Base-by-base conservation (phyloP, 2,888 invertebrate species). In the Molorchus minor region DNA sequence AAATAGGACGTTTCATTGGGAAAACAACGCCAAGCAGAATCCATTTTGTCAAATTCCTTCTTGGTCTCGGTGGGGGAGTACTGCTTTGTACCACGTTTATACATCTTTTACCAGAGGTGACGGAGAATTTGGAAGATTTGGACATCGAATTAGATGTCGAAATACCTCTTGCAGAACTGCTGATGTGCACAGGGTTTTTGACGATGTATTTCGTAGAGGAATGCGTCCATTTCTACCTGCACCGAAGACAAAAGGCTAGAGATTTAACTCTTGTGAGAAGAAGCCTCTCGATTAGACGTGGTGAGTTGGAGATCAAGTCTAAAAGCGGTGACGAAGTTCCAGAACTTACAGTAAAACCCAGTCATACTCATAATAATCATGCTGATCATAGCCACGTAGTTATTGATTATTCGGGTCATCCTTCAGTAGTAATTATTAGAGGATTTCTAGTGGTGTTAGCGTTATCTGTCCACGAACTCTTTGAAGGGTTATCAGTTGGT, bases 401-500 rank as follows among this genome's bases (percentile, higher is more conserved):
- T 13, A 46, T 69, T 10, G 63, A 71, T 17, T 64, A 68, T 0
- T 54, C 59, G 2, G 75, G 74, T 33, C 75, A 77, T 57, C 69
- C 76, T 0, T 72, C 79, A 15, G 75, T 80, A 3, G 74, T 71
- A 51, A 76, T 76, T 16, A 80, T 92, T 44, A 85, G 90, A 62
- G 93, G 91, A 13, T 81, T 94, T 15, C 84, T 94, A 51, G 89
- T 94, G 47, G 92, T 94, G 0, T 81, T 93, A 41, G 94, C 94
- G 1, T 82, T 94, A 16, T 93, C 93, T 8, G 87, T 94, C 57
- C 94, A 94, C 75, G 94, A 94, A 75, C 82, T 93, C 0, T 93
- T 94, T 74, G 94, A 94, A 82, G 94, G 93, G 15, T 82, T 93
- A 49, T 91, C 93, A 10, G 90, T 94, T 10, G 93, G 93, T 0